Evolutionary conservation across 2,797 vertebrate species (phyloP).

Genomic region (Jordanella pulchra): DNA sequence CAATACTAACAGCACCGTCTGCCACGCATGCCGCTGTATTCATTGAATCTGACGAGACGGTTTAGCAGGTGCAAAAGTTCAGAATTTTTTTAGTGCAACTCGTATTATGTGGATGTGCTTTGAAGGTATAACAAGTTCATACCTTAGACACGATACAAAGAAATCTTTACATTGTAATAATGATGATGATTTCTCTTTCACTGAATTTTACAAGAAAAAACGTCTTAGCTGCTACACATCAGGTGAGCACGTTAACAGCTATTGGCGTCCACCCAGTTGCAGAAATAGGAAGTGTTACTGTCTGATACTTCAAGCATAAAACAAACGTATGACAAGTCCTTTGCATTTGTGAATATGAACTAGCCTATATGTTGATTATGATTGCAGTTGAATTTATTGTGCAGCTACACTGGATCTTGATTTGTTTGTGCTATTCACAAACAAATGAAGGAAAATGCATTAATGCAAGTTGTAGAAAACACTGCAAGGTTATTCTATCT

Average conservation of each 20-base stretch:
- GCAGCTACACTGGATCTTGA: too few species aligned
- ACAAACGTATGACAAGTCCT: not conserved
- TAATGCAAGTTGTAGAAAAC: not conserved
- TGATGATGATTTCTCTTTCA: too few species aligned
- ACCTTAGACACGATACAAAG: too few species aligned
- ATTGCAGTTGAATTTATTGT: too few species aligned
- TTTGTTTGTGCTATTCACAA: too few species aligned
- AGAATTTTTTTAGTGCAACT: not conserved
- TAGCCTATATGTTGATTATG: not conserved
- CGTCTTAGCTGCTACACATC: not conserved
- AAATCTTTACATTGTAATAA: too few species aligned
- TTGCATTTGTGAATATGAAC: not conserved
- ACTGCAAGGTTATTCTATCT: not conserved
- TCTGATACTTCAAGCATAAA: not conserved
- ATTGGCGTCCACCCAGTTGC: not conserved
- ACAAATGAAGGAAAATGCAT: too few species aligned
- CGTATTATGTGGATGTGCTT: not conserved
- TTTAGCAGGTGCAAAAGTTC: not conserved
- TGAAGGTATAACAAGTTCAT: not conserved
- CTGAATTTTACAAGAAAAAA: too few species aligned
- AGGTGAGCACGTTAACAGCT: not conserved
- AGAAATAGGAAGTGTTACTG: not conserved
- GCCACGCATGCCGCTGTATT: not conserved
- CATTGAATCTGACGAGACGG: not conserved
- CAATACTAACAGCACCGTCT: not conserved